Evolutionary conservation across 2,888 invertebrate genomes (phyloP).

Genomic region (Oscheius myriophilus): DNA sequence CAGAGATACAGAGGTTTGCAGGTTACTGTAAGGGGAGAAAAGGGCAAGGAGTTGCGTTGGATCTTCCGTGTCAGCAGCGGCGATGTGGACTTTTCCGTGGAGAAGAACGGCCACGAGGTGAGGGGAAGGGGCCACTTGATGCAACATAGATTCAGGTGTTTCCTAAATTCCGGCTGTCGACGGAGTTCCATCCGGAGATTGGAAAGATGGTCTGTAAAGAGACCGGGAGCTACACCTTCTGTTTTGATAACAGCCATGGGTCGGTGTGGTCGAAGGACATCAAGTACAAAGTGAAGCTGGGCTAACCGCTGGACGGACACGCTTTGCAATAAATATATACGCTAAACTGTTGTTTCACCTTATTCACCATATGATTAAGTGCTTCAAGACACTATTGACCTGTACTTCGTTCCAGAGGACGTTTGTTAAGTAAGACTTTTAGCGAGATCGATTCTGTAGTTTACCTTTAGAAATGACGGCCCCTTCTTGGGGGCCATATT

Average conservation of each 20-base stretch:
- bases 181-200: slow-evolving; percentile 65
- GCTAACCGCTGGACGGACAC: not conserved
- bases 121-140: too few relatives aligned
- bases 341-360: too few relatives aligned
- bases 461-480: too few relatives aligned
- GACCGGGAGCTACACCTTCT: slow-evolving; percentile 54
- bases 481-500: too few relatives aligned
- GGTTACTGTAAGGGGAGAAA: slow-evolving; percentile 39
- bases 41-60: slow-evolving; percentile 50
- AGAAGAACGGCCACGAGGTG: slow-evolving; percentile 41
- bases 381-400: too few relatives aligned
- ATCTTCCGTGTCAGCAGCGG: slow-evolving; percentile 52
- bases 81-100: slow-evolving; percentile 55
- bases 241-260: slow-evolving; percentile 65
- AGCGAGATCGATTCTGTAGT: too few relatives aligned
- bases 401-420: too few relatives aligned
- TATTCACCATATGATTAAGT: too few relatives aligned
- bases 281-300: slow-evolving; percentile 38
- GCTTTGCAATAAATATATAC: too few relatives aligned
- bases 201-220: slow-evolving; percentile 48
- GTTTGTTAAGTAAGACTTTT: too few relatives aligned
- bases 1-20: too few relatives aligned
- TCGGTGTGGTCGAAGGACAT: slow-evolving; percentile 63
- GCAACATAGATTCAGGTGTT: slow-evolving; percentile 38
- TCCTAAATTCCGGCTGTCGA: slow-evolving; percentile 61